Base-by-base conservation (phyloP, 1,140 invertebrate genomes). In the Nasonia vitripennis region DNA sequence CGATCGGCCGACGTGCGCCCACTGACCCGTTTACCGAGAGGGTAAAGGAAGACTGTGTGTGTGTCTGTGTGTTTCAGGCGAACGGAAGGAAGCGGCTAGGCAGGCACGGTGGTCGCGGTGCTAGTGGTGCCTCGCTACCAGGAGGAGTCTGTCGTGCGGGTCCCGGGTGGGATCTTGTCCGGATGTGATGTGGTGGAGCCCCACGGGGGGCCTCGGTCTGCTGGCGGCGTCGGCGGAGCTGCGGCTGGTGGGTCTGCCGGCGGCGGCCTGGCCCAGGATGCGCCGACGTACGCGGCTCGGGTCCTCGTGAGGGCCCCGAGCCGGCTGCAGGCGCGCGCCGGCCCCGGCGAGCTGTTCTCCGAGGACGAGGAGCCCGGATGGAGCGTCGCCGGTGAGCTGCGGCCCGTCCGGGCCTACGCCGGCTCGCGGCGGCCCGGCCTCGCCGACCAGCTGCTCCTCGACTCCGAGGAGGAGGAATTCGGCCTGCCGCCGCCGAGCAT, bases 371-470 rank as follows among this genome's bases (percentile, higher is more conserved):
- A 92, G 81, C 92, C 86, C 91, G 91, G 88, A 80, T 81, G 91
- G 91, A 91, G 90, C 90, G 91, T 88, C 91, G 92, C 86, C 87
- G 89, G 89, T 89, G 77, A 87, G 88, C 87, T 89, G 87, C 84
- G 82, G 81, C 78, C 85, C 84, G 86, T 67, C 78, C 81, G 83
- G 82, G 85, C 78, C 85, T 77, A 83, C 82, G 45, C 34, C 51
- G 84, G 55, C 55, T 62, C 41, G 82, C 55, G 86, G 87, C 34
- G 89, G 86, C 78, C 87, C 87, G 75, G 79, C 55, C 90, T 90
- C 86, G 90, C 90, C 91, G 92, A 93, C 89, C 91, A 92, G 86
- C 91, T 91, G 77, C 90, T 92, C 87, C 90, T 92, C 91, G 92
- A 92, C 89, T 92, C 91, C 84, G 92, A 92, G 88, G 92, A 93